Conservation (phyloP, 2,888 invertebrate species). For the Muschampia plurimacula region DNA sequence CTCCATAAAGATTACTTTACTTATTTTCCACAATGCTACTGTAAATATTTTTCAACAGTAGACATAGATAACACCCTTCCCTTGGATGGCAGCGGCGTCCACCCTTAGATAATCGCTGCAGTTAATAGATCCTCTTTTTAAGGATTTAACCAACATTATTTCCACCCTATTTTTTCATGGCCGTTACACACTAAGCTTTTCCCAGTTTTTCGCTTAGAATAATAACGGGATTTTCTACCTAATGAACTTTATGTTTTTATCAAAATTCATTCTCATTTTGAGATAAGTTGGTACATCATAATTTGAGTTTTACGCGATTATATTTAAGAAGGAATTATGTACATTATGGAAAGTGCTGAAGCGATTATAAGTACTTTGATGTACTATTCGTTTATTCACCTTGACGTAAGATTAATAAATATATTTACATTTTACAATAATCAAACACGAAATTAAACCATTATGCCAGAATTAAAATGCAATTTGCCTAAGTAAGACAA, state of each 20-base stretch:
- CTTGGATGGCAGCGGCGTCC: neutral
- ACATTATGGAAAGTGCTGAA: neutral
- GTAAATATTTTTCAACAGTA: no score
- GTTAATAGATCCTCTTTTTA: conserved; percentile 34
- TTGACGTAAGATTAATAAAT: no score
- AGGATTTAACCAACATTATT: conserved; percentile 34
- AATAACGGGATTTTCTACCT: conserved; percentile 26
- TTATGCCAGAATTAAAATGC: no score
- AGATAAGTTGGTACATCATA: neutral
- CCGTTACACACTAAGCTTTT: conserved; percentile 32
- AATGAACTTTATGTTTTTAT: conserved; percentile 22
- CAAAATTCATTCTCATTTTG: conserved; percentile 12
- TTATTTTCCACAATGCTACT: no score
- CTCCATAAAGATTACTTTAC: no score
- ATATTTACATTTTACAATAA: no score
- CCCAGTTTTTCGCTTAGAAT: conserved; percentile 24
- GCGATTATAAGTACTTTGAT: neutral
- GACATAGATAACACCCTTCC: neutral
- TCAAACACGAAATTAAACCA: no score
- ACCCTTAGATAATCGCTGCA: conserved; percentile 31
- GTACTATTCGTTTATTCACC: no score
- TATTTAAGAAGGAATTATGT: neutral
- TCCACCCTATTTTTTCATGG: conserved; percentile 36
- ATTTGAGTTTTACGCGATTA: conserved; percentile 8
- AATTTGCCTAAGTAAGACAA: no score